Conservation (phyloP, 2,113 vertebrate species). For the human region DNA sequence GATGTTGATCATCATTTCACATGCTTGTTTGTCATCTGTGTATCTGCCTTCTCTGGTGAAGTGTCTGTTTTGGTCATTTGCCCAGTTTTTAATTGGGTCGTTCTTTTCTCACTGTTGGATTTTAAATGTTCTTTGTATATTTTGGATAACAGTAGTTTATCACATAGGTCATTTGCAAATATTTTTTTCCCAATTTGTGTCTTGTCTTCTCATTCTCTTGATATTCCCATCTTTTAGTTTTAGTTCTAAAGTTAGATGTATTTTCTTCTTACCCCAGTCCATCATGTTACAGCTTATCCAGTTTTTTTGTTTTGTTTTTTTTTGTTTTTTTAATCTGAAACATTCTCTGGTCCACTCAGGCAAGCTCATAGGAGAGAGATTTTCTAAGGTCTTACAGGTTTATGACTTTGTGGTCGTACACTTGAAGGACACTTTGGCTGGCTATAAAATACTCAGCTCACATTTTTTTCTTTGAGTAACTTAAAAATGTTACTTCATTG, state of each 20-base stretch:
- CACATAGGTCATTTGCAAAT: background rate
- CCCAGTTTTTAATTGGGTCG: background rate
- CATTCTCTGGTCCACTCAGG: background rate
- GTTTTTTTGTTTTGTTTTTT: background rate
- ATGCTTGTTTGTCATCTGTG: background rate
- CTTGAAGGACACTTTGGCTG: background rate
- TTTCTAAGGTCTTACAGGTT: background rate
- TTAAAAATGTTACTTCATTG: background rate
- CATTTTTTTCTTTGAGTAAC: background rate
- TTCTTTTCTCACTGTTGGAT: constrained; percentile 30
- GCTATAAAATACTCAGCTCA: background rate
- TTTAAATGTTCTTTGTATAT: background rate
- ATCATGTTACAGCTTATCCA: background rate
- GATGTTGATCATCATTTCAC: background rate
- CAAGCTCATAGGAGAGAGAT: background rate
- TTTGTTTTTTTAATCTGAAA: background rate
- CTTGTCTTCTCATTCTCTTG: background rate
- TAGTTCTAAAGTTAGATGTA: background rate
- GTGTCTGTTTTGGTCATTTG: background rate
- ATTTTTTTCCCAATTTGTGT: background rate
- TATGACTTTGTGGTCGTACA: background rate
- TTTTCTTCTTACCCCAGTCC: background rate
- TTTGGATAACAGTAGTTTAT: background rate
- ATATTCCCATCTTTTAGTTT: background rate
- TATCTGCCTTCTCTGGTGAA: background rate